These are phyloP conservation scores for Zaprionus gabonicus DNA, from an alignment of 1,140 invertebrate species.

Conservation along the genomic window DNA sequence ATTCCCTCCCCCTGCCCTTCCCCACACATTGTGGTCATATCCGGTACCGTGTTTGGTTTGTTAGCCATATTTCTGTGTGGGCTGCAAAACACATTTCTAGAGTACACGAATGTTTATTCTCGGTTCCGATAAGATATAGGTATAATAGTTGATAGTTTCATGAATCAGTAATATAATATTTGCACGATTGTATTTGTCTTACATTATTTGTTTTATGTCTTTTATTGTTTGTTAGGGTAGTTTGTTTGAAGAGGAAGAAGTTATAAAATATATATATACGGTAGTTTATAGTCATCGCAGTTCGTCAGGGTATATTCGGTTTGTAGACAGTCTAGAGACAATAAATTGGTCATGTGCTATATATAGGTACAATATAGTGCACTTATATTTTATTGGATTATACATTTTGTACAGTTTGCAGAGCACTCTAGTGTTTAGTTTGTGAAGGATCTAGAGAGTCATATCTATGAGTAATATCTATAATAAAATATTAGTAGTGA, in stretches of 20 bases:
- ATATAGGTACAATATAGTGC: too few relatives aligned
- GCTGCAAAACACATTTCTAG: conserved; percentile 10
- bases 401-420: too few relatives aligned
- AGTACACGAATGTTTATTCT: not conserved
- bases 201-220: not conserved
- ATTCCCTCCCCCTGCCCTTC: not conserved
- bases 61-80: conserved; percentile 4
- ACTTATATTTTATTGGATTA: too few relatives aligned
- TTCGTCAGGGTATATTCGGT: not conserved
- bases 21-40: not conserved
- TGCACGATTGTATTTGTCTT: not conserved
- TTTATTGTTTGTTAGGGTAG: not conserved
- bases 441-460: too few relatives aligned
- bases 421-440: too few relatives aligned
- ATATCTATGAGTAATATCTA: too few relatives aligned
- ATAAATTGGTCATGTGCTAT: not conserved
- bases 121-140: not conserved
- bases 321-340: not conserved
- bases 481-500: too few relatives aligned
- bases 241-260: too few relatives aligned
- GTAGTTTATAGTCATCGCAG: too few relatives aligned
- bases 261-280: too few relatives aligned
- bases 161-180: conserved; percentile 5
- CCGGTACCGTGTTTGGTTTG: conserved; percentile 14
- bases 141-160: not conserved